These are phyloP conservation scores for Epinotia nisella DNA, from an alignment of 2,888 invertebrate species.

Conservation along the genomic window DNA sequence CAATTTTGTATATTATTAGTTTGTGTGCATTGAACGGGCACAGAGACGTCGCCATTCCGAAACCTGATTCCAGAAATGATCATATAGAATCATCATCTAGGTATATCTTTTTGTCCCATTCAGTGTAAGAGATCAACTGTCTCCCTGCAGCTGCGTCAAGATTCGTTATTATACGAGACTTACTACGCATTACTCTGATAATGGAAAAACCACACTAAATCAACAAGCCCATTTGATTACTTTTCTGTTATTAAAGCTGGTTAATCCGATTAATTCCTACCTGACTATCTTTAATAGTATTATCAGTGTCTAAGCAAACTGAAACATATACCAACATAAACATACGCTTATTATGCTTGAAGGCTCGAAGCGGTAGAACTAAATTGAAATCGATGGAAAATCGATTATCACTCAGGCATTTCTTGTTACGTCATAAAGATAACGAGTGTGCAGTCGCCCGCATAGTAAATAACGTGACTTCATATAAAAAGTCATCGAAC, in stretches of 20 bases:
- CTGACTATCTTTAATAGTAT: constrained; percentile 13
- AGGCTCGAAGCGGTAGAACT: neutral
- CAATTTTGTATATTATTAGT: no score
- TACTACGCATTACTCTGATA: constrained; percentile 14
- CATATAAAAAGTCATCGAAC: neutral
- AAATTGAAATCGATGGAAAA: constrained; percentile 1
- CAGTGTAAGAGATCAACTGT: neutral
- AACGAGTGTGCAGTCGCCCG: constrained; percentile 3
- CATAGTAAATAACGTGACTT: constrained; percentile 7
- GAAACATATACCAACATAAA: neutral
- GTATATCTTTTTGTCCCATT: no score
- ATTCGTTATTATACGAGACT: neutral
- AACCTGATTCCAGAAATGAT: no score
- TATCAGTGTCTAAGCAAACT: constrained; percentile 5
- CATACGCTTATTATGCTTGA: no score
- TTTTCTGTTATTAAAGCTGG: constrained; percentile 18
- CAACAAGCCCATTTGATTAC: constrained; percentile 2
- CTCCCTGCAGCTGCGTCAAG: neutral
- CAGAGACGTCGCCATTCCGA: no score
- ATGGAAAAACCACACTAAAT: constrained; percentile 8
- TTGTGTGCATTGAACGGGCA: no score
- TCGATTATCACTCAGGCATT: constrained; percentile 14
- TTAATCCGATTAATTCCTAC: constrained; percentile 22
- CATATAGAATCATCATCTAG: no score
- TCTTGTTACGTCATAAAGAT: constrained; percentile 11